These are phyloP conservation scores for Arrhopalites spinosus DNA, from an alignment of 2,888 invertebrate species.

Conservation along the genomic window DNA sequence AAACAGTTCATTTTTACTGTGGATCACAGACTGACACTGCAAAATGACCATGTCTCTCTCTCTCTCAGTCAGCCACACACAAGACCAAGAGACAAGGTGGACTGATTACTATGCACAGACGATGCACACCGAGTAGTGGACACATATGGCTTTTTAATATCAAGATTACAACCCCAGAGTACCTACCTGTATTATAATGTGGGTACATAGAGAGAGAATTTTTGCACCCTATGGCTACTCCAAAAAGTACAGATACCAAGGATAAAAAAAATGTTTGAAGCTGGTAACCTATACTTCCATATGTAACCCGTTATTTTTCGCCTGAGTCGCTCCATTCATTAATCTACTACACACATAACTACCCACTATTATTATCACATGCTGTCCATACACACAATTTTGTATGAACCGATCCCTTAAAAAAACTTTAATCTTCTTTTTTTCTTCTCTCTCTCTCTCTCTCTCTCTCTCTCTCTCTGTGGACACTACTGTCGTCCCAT, in stretches of 20 bases:
- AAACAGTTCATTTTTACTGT: neutral
- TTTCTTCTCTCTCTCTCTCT: neutral
- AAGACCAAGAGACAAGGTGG: too few relatives aligned
- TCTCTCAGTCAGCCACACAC: neutral
- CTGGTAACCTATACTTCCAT: constrained; percentile 23
- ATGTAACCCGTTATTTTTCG: constrained; percentile 32
- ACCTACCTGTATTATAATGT: neutral
- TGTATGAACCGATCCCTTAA: too few relatives aligned
- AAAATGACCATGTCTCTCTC: neutral
- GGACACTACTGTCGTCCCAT: neutral
- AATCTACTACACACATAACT: constrained; percentile 24
- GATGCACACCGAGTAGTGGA: neutral
- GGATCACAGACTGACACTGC: neutral
- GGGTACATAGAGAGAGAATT: constrained; percentile 4
- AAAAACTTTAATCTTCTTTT: neutral
- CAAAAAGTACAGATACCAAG: too few relatives aligned
- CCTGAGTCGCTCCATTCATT: constrained; percentile 35
- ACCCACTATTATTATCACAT: constrained; percentile 24
- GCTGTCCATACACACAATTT: neutral
- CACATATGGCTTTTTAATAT: constrained; percentile 15
- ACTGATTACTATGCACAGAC: neutral
- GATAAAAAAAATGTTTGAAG: neutral
- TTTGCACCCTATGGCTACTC: constrained; percentile 26
- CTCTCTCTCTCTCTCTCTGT: constrained; percentile 4
- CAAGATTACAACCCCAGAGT: neutral